Evolutionary conservation across 2,888 invertebrate genomes (phyloP).

Genomic region (Muscina levida): DNA sequence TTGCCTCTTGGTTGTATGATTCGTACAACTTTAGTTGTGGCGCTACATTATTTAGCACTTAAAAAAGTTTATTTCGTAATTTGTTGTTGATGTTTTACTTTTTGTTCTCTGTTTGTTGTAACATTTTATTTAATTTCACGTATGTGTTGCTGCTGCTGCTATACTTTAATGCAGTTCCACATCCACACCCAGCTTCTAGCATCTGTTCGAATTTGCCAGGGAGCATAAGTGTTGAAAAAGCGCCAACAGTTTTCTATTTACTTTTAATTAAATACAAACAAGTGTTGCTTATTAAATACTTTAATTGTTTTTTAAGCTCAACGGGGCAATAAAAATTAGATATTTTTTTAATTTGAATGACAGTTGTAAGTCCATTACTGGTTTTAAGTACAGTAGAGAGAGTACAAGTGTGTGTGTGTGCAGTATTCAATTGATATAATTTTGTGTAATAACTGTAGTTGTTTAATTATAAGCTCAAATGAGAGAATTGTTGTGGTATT

Average conservation of each 20-base stretch:
- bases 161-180: too few species aligned
- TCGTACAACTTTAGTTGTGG: neutral
- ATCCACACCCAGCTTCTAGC: neutral
- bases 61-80: conserved; percentile 17
- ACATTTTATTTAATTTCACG: neutral
- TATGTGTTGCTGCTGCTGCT: too few species aligned
- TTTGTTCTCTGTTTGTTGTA: neutral
- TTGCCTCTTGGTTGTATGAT: neutral
- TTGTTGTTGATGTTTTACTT: conserved; percentile 15
- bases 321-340: too few species aligned
- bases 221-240: neutral
- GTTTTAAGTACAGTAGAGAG: too few species aligned
- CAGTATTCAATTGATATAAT: too few species aligned
- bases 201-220: too few species aligned
- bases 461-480: too few species aligned
- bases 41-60: conserved; percentile 33
- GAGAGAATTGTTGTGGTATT: too few species aligned
- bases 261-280: conserved; percentile 29
- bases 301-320: conserved; percentile 16
- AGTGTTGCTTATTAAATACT: conserved; percentile 7
- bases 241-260: conserved; percentile 1
- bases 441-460: too few species aligned
- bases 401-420: too few species aligned
- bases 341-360: too few species aligned
- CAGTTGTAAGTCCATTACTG: too few species aligned